Percentiles rank a stretch among this genome's conserved stretches.
Conservation (phyloP, 2,113 vertebrate genomes). For the Gorsachius goisagi region DNA sequence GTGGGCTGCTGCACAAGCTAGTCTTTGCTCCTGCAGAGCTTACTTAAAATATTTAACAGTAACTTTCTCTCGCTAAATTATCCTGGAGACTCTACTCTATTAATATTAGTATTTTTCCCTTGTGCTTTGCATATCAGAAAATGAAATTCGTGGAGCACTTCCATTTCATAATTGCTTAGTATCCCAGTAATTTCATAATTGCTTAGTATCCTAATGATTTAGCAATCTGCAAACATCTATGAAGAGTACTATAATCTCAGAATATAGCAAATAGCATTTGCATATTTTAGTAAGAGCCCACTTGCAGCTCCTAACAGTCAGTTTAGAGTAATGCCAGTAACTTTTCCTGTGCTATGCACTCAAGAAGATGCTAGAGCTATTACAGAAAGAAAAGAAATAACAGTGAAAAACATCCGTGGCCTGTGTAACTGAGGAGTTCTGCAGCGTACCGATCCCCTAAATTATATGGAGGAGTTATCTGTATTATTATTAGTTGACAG, state of each 20-base stretch:
- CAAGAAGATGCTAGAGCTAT: neutral
- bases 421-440: neutral
- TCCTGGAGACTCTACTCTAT: neutral
- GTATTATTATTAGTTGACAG: neutral
- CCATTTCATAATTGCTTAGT: neutral
- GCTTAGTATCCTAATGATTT: neutral
- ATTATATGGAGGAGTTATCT: neutral
- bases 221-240: neutral
- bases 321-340: neutral
- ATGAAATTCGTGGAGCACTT: neutral
- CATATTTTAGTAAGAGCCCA: neutral
- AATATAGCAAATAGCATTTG: neutral
- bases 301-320: neutral
- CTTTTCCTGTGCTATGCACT: neutral
- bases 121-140: neutral
- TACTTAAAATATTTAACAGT: neutral
- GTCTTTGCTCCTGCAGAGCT: neutral
- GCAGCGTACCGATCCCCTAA: neutral
- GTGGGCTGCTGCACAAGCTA: neutral
- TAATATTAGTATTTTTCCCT: neutral
- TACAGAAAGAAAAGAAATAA: neutral
- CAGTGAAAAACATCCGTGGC: neutral
- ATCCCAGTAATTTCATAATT: neutral
- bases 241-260: neutral
- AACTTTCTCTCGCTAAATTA: neutral